These are phyloP conservation scores for Apis dorsata DNA, from an alignment of 1,140 invertebrate genomes.

Conservation along the genomic window DNA sequence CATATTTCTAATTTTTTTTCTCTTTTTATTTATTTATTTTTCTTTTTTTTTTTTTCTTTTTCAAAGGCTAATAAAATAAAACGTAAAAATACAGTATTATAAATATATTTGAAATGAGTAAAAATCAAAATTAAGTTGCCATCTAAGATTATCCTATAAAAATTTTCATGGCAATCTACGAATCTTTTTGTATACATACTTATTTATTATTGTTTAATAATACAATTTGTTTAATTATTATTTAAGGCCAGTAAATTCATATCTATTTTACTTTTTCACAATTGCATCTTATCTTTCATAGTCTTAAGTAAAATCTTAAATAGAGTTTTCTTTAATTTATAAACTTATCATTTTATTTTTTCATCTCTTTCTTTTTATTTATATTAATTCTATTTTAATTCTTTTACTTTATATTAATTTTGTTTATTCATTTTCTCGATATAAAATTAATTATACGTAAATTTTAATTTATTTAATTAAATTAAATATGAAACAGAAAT, in stretches of 20 bases:
- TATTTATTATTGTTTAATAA: background rate
- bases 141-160: background rate
- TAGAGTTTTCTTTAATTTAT: background rate
- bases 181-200: background rate
- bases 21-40: background rate
- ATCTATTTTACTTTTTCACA: background rate
- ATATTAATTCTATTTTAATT: background rate
- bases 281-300: background rate
- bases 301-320: background rate
- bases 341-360: background rate
- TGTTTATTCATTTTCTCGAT: background rate
- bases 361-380: background rate
- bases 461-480: background rate
- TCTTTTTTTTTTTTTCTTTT: no score
- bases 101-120: background rate
- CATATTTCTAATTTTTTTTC: no score
- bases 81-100: conserved; percentile 6
- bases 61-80: background rate
- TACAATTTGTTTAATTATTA: no score
- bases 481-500: conserved; percentile 29
- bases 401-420: background rate
- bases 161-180: background rate
- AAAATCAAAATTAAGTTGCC: conserved; percentile 42
- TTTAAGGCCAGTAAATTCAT: conserved; percentile 22
- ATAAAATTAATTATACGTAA: background rate